Evolutionary conservation across 2,888 invertebrate genomes (phyloP).

Genomic region (Polymixis flavicincta): DNA sequence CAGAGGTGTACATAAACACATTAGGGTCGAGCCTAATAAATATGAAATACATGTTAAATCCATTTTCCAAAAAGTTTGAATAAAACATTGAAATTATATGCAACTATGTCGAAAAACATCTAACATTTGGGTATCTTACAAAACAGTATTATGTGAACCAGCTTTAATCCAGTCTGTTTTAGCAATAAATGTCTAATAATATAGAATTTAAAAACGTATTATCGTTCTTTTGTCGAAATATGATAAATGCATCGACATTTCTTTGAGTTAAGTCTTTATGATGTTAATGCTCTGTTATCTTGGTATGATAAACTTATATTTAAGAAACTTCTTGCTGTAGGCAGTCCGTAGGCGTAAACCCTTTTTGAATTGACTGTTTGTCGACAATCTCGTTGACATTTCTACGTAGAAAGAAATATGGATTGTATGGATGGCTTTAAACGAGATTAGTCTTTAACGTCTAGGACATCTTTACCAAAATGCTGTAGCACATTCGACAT

Average conservation of each 20-base stretch:
- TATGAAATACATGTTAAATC: conserved; percentile 24
- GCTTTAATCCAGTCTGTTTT: conserved; percentile 42
- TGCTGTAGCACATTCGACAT: not conserved
- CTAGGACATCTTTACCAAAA: not conserved
- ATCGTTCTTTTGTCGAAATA: conserved; percentile 47
- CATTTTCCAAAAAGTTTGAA: conserved; percentile 25
- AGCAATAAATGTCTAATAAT: conserved; percentile 60
- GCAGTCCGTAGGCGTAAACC: conserved; percentile 52
- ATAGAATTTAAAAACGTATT: conserved; percentile 62
- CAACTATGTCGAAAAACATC: conserved; percentile 34
- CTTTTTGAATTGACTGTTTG: conserved; percentile 45
- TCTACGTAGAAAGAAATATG: conserved; percentile 18
- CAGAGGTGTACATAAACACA: no score
- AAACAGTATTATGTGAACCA: conserved; percentile 39
- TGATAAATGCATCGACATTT: conserved; percentile 52
- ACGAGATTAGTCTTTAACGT: conserved; percentile 2
- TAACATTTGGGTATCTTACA: conserved; percentile 25
- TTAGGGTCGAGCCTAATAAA: not conserved
- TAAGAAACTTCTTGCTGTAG: conserved; percentile 25
- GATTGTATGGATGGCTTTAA: conserved; percentile 1
- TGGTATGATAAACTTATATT: conserved; percentile 44
- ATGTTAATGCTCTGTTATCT: conserved; percentile 51
- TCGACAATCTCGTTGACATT: conserved; percentile 43
- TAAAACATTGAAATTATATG: conserved; percentile 38
- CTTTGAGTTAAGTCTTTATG: conserved; percentile 34